A percentile compares a stretch with the other conserved stretches of the same genome.
These are phyloP conservation scores for Venustoraphidia nigricollis DNA, from an alignment of 2,888 invertebrate genomes.

Conservation along the genomic window DNA sequence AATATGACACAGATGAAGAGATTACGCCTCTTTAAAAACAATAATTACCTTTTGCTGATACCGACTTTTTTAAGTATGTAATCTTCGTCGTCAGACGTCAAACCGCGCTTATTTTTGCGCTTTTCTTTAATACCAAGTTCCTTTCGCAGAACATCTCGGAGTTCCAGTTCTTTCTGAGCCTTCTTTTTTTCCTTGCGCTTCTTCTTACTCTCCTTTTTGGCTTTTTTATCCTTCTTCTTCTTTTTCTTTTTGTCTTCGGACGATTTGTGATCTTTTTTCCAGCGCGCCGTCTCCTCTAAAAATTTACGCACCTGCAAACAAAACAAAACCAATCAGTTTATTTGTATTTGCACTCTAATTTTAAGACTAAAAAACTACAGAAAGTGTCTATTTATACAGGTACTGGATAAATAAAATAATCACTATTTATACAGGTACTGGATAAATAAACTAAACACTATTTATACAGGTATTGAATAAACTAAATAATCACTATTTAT, in stretches of 20 bases:
- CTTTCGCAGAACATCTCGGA: slow-evolving; percentile 52
- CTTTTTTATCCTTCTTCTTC: slow-evolving; percentile 34
- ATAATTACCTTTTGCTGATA: slow-evolving; percentile 23
- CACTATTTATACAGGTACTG: too few species aligned
- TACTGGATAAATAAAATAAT: too few species aligned
- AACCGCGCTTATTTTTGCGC: slow-evolving; percentile 16
- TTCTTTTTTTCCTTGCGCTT: slow-evolving; percentile 61
- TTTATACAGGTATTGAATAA: too few species aligned
- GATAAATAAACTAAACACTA: too few species aligned
- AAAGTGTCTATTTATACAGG: too few species aligned
- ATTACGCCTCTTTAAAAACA: neutral
- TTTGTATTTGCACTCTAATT: too few species aligned
- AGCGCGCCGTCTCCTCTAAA: slow-evolving; percentile 66
- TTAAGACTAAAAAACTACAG: too few species aligned
- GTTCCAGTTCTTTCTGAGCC: slow-evolving; percentile 44
- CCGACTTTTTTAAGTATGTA: slow-evolving; percentile 29
- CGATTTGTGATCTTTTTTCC: slow-evolving; percentile 52
- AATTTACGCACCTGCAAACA: slow-evolving; percentile 56
- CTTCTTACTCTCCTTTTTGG: slow-evolving; percentile 59
- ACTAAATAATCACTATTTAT: too few species aligned
- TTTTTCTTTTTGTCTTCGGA: slow-evolving; percentile 47
- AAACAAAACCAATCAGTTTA: too few species aligned
- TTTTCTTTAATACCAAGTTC: slow-evolving; percentile 26
- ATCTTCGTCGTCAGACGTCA: slow-evolving; percentile 29
- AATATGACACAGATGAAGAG: slow-evolving; percentile 4